Conservation (phyloP, 2,888 invertebrate genomes). For the Habrosyne pyritoides region DNA sequence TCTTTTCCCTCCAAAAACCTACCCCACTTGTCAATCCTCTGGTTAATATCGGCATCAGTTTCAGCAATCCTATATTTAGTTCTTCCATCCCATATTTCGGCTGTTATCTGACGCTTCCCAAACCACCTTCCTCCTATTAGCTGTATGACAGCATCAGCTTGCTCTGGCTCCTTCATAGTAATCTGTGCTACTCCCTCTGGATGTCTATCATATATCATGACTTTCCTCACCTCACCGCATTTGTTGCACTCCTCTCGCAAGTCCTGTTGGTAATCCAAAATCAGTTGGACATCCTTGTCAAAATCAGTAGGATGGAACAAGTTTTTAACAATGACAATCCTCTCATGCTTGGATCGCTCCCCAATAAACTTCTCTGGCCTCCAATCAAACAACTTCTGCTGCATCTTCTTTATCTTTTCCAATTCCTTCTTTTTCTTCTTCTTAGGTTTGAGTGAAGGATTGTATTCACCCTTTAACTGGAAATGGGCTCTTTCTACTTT, state of each 20-base stretch:
- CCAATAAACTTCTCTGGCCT: conserved; percentile 95
- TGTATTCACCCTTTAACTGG: conserved; percentile 96
- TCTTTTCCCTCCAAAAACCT: conserved; percentile 88
- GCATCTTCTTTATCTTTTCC: conserved; percentile 95
- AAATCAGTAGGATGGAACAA: conserved; percentile 95
- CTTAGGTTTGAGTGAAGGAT: conserved; percentile 96
- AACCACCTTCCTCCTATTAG: conserved; percentile 96
- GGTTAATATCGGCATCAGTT: conserved; percentile 93
- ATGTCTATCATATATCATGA: conserved; percentile 95
- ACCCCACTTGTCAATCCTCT: conserved; percentile 94
- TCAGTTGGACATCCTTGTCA: conserved; percentile 93
- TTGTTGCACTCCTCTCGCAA: conserved; percentile 94
- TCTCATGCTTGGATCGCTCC: conserved; percentile 94
- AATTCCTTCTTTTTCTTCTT: conserved; percentile 94
- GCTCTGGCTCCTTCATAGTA: conserved; percentile 94
- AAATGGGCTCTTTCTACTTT: conserved; percentile 97
- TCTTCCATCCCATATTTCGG: conserved; percentile 97
- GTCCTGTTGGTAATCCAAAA: conserved; percentile 96
- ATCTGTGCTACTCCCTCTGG: conserved; percentile 97
- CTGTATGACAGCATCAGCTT: conserved; percentile 94
- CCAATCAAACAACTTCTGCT: conserved; percentile 99
- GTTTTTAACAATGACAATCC: conserved; percentile 96
- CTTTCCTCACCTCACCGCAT: conserved; percentile 96
- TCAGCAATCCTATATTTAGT: conserved; percentile 96
- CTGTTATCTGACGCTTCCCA: conserved; percentile 92